These are phyloP conservation scores for Drosophila mimica DNA, from an alignment of 2,888 invertebrate genomes.

Conservation along the genomic window DNA sequence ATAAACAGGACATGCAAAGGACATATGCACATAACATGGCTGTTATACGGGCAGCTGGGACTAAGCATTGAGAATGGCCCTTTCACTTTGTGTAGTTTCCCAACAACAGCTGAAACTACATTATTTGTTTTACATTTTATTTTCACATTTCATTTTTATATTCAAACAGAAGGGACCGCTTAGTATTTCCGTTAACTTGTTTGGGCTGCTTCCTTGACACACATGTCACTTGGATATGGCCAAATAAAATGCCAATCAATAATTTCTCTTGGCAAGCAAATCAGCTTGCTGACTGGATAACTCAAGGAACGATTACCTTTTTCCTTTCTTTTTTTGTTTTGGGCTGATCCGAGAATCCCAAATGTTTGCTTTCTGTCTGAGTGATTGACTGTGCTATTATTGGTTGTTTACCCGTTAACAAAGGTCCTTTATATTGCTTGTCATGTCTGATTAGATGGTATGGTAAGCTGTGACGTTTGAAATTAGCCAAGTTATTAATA, in stretches of 20 bases:
- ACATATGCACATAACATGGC: constrained; percentile 23
- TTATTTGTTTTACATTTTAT: constrained; percentile 39
- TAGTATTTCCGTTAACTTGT: constrained; percentile 61
- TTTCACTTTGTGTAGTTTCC: constrained; percentile 47
- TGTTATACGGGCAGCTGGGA: constrained; percentile 15
- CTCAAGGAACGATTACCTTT: constrained; percentile 59
- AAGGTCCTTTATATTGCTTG: constrained; percentile 52
- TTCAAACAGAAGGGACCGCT: constrained; percentile 22
- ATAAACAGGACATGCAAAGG: constrained; percentile 64
- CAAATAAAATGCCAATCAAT: constrained; percentile 74
- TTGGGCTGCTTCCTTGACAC: constrained; percentile 34
- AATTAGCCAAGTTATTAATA: constrained; percentile 38
- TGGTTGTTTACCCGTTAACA: constrained; percentile 41
- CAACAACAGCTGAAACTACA: constrained; percentile 69
- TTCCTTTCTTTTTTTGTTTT: constrained; percentile 21
- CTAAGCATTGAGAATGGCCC: constrained; percentile 11
- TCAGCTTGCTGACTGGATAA: constrained; percentile 41
- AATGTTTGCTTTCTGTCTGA: constrained; percentile 50
- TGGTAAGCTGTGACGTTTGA: neutral
- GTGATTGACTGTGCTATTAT: constrained; percentile 42
- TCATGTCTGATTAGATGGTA: constrained; percentile 27
- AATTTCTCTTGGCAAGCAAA: constrained; percentile 52
- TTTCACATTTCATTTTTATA: constrained; percentile 21
- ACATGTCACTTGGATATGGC: constrained; percentile 61
- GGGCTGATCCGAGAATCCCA: constrained; percentile 60